Evolutionary conservation across 2,113 vertebrate species (phyloP).

Genomic region (Zosterops borbonicus): DNA sequence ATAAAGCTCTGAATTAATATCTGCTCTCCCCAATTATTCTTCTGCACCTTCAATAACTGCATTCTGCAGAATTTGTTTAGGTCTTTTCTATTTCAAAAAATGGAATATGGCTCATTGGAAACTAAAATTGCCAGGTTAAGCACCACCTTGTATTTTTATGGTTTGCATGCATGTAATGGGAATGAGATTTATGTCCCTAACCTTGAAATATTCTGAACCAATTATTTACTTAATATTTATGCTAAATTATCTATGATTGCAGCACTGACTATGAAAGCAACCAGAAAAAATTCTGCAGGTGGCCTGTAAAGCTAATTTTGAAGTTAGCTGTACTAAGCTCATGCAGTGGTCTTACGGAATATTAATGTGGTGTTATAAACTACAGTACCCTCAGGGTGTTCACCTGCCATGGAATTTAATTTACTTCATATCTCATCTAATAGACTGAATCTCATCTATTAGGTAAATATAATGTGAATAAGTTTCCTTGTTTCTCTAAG

Average conservation of each 20-base stretch:
- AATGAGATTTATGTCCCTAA: constrained; percentile 72
- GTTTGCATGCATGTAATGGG: constrained; percentile 48
- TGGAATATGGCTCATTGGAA: constrained; percentile 41
- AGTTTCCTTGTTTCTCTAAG: constrained; percentile 74
- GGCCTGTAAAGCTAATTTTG: constrained; percentile 79
- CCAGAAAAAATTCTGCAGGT: constrained; percentile 76
- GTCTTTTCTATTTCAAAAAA: constrained; percentile 54
- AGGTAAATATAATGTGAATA: constrained; percentile 78
- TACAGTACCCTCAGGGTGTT: constrained; percentile 73
- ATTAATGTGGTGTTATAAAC: constrained; percentile 77
- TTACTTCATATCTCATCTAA: constrained; percentile 82
- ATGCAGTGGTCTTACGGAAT: constrained; percentile 73
- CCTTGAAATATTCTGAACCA: constrained; percentile 74
- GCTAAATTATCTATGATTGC: constrained; percentile 76
- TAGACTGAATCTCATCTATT: constrained; percentile 78
- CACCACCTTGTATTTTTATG: constrained; percentile 51
- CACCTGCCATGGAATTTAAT: constrained; percentile 81
- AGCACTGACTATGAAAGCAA: constrained; percentile 75
- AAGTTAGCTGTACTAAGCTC: constrained; percentile 72
- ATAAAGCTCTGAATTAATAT: constrained; percentile 44
- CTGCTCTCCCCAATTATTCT: constrained; percentile 47
- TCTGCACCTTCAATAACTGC: constrained; percentile 21
- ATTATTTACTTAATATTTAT: constrained; percentile 83
- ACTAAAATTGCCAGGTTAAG: constrained; percentile 55
- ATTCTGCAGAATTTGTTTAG: constrained; percentile 53